Base-by-base conservation (phyloP, 2,797 vertebrate species). In the Morus bassanus region DNA sequence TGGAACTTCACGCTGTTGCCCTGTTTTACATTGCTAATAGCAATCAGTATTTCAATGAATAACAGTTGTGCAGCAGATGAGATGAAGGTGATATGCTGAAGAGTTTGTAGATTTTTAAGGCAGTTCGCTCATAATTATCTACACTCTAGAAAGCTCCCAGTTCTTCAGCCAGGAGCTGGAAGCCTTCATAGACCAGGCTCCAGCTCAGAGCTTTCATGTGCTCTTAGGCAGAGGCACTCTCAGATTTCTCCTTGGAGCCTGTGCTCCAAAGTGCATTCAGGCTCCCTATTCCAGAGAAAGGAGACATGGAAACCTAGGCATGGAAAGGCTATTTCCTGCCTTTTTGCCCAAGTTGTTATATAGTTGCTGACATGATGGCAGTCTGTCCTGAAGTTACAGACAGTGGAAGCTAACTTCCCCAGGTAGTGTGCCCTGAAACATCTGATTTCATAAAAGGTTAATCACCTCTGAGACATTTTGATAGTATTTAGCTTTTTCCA, bases 371-470 rank as follows among this genome's bases (percentile, higher is more conserved):
- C 16, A 5, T 28, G 48, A 31, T 48, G 35, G 15, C 60, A 61
- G 4, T 9, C 5, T n/a, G 60, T 39, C 50, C 43, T 76, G 63
- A 39, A 76, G 25, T 14, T 76, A 48, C 75, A 59, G 31, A 5
- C 37, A 45, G 14, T 35, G n/a, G 19, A 77, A 67, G 33, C 46
- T 73, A 87, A 39, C 46, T 22, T 89, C 43, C n/a, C 13, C 23
- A 50, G 59, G 27, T 35, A 6, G 1, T 11, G 28, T 88, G 37
- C 53, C 57, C 41, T 48, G 25, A 53, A 64, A 60, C 68, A 56
- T 41, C 41, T 86, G 53, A 33, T 89, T 91, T 85, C 53, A n/a
- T 63, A 21, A 70, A 92, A 85, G 25, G 31, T 83, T 88, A 77
- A 67, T 89, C 45, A 41, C 24, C 13, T 60, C 56, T 48, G 56